Evolutionary conservation across 2,888 invertebrate genomes (phyloP).

Genomic region (Bruchidius siliquastri): DNA sequence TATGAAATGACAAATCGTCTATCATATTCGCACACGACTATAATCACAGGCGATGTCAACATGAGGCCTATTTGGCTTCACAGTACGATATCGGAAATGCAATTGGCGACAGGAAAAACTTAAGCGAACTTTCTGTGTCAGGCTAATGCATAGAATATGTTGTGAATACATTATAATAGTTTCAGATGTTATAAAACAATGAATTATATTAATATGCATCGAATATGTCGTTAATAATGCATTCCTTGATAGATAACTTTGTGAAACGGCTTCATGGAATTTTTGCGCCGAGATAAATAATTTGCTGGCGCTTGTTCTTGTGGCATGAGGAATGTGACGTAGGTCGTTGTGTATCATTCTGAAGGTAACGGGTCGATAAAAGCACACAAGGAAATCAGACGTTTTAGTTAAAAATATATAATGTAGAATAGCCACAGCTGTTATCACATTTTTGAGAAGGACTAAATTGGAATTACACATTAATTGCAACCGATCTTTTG

Average conservation of each 20-base stretch:
- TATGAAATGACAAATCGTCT: no score
- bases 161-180: not conserved
- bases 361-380: not conserved
- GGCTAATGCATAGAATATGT: not conserved
- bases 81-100: not conserved
- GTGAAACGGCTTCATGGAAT: not conserved
- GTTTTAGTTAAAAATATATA: no score
- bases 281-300: not conserved
- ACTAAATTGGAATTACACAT: no score
- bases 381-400: no score
- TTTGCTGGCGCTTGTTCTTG: not conserved
- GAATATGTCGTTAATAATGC: not conserved
- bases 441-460: no score
- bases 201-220: not conserved
- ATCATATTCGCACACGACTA: no score
- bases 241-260: not conserved
- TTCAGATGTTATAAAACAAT: not conserved
- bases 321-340: not conserved
- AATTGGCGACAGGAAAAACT: not conserved
- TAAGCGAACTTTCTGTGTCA: not conserved
- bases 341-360: not conserved
- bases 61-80: not conserved
- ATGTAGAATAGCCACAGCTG: no score
- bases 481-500: no score
- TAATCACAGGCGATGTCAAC: not conserved